Evolutionary conservation across 37 sponge, comb jelly and placozoan genomes (phyloP).

Genomic region (Amphimedon queenslandica): DNA sequence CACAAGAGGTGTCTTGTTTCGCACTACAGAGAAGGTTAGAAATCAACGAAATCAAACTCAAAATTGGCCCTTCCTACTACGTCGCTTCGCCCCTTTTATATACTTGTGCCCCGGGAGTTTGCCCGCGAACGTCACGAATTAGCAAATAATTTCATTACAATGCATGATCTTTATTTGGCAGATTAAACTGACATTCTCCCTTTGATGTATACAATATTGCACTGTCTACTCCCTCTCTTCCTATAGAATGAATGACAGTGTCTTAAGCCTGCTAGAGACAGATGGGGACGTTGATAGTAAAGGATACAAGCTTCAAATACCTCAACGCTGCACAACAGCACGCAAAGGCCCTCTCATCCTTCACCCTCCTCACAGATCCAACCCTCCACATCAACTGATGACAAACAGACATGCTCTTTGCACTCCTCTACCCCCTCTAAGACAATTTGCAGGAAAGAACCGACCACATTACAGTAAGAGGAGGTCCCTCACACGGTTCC

Average conservation of each 20-base stretch:
- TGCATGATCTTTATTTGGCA: too few species aligned
- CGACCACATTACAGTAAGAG: background rate
- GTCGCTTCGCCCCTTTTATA: too few species aligned
- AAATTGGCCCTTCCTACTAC: too few species aligned
- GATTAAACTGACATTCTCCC: too few species aligned
- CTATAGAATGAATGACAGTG: background rate
- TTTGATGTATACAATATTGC: background rate
- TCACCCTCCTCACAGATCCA: background rate
- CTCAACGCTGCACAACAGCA: slow-evolving; percentile 14
- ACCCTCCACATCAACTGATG: background rate
- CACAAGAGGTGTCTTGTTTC: too few species aligned
- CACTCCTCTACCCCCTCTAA: background rate
- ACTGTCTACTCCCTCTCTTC: background rate
- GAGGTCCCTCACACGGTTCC: slow-evolving; percentile 7
- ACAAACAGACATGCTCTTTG: background rate
- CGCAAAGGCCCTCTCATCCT: slow-evolving; percentile 21
- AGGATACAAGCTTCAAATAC: slow-evolving; percentile 2
- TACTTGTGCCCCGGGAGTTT: too few species aligned
- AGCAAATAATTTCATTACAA: too few species aligned
- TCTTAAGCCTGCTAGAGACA: background rate
- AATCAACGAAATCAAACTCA: too few species aligned
- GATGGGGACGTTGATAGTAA: background rate
- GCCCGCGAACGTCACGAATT: too few species aligned
- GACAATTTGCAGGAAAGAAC: background rate
- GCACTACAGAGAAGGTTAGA: too few species aligned